Percentiles rank a stretch among this genome's conserved stretches.
Conservation (phyloP, 2,113 vertebrate species). For the Antennarius striatus region DNA sequence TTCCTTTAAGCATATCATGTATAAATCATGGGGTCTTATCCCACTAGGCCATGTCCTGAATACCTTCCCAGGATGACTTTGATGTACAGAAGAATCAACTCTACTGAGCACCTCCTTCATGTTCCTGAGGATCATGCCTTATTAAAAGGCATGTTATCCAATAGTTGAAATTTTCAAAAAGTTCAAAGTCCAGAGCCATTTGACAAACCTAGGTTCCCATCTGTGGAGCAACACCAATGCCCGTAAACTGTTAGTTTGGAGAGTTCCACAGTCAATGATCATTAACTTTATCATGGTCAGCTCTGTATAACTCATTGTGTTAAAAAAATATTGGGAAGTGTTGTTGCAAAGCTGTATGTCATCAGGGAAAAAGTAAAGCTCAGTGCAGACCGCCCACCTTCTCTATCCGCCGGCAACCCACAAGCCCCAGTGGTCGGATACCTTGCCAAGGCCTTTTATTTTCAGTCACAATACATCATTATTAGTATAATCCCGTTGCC, state of each 20-base stretch:
- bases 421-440: slow-evolving; percentile 55
- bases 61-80: too few species aligned
- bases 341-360: slow-evolving; percentile 4
- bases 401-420: slow-evolving; percentile 47
- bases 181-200: neutral
- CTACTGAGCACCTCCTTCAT: too few species aligned
- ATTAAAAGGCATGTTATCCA: neutral
- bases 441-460: slow-evolving; percentile 73
- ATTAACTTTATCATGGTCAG: neutral
- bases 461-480: slow-evolving; percentile 76
- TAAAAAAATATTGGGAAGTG: too few species aligned
- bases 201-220: neutral
- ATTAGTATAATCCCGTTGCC: slow-evolving; percentile 75
- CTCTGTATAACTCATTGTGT: slow-evolving; percentile 20
- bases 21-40: too few species aligned
- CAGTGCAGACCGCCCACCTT: slow-evolving; percentile 45
- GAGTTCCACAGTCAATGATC: neutral
- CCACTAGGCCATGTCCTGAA: too few species aligned
- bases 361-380: slow-evolving; percentile 57
- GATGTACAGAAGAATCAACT: too few species aligned
- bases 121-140: neutral
- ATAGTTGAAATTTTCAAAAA: neutral
- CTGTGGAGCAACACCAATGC: neutral
- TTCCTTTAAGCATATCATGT: too few species aligned
- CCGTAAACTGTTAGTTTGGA: neutral